Base-by-base conservation (phyloP, 2,797 vertebrate species). In the Microctenopoma lineatum region DNA sequence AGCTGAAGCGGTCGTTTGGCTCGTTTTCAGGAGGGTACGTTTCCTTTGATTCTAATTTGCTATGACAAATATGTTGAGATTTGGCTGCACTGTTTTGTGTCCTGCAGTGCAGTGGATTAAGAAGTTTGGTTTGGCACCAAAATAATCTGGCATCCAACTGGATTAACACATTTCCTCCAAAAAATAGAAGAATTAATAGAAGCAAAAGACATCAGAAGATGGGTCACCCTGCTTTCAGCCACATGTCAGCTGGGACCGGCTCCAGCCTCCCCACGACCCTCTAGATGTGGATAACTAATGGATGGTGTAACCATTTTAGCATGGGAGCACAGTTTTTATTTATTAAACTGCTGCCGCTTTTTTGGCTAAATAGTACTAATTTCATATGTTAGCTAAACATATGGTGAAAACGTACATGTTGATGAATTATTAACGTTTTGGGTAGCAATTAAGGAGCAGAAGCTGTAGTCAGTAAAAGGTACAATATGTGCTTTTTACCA, bases 21-120 rank as follows among this genome's bases (percentile, higher is more conserved):
- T 71, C 15, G 52, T 61, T 80, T 80, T 74, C 61, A 56, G 50
- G 16, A 58, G 41, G 42, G 7, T 26, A 57, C 68, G 41, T 70
- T 82, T 25, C 38, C 21, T 56, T 72, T 73, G 14, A 57, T 58
- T 71, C 57, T 67, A 70, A 83, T 66, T 75, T 63, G 59, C 38
- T 42, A 47, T 67, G 64, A 80, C 72, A 79, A 70, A 70, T 70
- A 60, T 59, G 52, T 68, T 62, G 48, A 52, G 75, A 60, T 69
- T 66, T 85, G 58, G 59, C 58, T 46, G 36, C 48, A 32, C 39
- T 66, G 21, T 61, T 65, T 75, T 18, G 55, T 69, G 55, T 66
- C 71, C 76, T 32, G 57, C 46, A 65, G 75, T 62, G 34, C 39
- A 39, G 60, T 71, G 65, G 78, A 80, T 86, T 83, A 77, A 77